A percentile compares a stretch with the other conserved stretches of the same genome.
Evolutionary conservation across 2,888 invertebrate species (phyloP).

Genomic region (Yponomeuta malinellus): DNA sequence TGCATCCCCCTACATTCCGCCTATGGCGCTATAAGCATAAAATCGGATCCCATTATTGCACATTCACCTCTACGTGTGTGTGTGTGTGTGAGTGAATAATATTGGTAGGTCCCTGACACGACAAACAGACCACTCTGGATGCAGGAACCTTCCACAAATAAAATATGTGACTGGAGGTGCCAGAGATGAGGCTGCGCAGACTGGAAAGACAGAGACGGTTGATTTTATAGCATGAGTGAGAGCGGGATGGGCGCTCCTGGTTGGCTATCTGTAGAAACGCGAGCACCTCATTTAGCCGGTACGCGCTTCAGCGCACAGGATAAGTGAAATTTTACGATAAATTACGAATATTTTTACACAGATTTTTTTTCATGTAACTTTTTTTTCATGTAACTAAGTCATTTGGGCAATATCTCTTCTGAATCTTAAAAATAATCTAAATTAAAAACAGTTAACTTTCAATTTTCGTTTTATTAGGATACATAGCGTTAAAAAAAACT

Average conservation of each 20-base stretch:
- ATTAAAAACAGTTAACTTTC: too few relatives aligned
- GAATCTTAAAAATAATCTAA: too few relatives aligned
- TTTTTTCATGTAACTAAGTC: background rate
- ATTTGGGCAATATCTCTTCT: too few relatives aligned
- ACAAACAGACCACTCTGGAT: conserved; percentile 58
- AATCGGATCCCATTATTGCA: conserved; percentile 58
- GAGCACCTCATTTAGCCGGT: conserved; percentile 75
- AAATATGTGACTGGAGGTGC: conserved; percentile 75
- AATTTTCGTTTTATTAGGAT: too few relatives aligned
- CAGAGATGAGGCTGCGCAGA: conserved; percentile 67
- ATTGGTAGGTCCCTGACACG: conserved; percentile 63
- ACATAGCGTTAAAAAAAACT: too few relatives aligned
- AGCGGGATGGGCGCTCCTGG: conserved; percentile 39
- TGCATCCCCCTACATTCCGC: conserved; percentile 12
- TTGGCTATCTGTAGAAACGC: conserved; percentile 73
- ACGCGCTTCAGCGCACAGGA: conserved; percentile 71
- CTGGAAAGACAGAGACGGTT: conserved; percentile 44
- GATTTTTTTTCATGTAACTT: background rate
- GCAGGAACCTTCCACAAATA: conserved; percentile 74
- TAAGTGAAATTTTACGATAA: conserved; percentile 62
- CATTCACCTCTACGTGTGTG: conserved; percentile 38
- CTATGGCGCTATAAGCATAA: conserved; percentile 50
- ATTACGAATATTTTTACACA: conserved; percentile 25
- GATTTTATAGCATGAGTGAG: conserved; percentile 24
- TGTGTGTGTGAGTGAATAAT: conserved; percentile 70